Percentiles rank a stretch among this genome's conserved stretches.
phyloP scores from a whole-genome alignment of 2,888 invertebrate species.

The Cremastinae sp. region DNA sequence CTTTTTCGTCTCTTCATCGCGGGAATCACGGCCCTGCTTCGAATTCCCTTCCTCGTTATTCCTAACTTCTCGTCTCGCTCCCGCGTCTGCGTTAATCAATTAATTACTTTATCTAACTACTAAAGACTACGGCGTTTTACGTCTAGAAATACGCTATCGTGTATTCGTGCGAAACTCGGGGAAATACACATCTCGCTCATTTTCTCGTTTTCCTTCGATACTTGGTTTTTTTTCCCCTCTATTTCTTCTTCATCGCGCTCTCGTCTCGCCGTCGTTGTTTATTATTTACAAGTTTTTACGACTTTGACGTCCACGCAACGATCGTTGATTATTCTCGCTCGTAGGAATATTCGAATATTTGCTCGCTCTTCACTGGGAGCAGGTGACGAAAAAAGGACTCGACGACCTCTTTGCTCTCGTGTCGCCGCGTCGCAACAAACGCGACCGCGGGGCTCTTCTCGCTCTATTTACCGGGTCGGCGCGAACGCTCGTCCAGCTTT shows the following conservation, averaged over 20 bases:
- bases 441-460: too few species aligned
- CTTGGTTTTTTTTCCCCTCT: conserved; percentile 1
- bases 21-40: conserved; percentile 7
- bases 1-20: conserved; percentile 11
- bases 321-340: conserved; percentile 17
- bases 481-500: too few species aligned
- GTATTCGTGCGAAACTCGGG: conserved; percentile 59
- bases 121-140: conserved; percentile 52
- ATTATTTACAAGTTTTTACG: conserved; percentile 57
- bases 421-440: too few species aligned
- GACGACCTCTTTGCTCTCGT: too few species aligned
- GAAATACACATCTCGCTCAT: conserved; percentile 25
- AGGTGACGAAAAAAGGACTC: background rate
- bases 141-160: conserved; percentile 37
- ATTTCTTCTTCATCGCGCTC: conserved; percentile 3
- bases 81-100: conserved; percentile 30
- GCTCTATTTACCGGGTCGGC: too few species aligned
- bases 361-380: background rate
- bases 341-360: conserved; percentile 34
- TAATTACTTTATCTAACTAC: conserved; percentile 56
- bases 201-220: conserved; percentile 7
- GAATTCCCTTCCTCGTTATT: conserved; percentile 25
- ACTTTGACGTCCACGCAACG: conserved; percentile 18
- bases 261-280: background rate
- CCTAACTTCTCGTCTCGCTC: background rate